phyloP scores from a whole-genome alignment of 2,888 invertebrate genomes.

The Rhagium mordax region DNA sequence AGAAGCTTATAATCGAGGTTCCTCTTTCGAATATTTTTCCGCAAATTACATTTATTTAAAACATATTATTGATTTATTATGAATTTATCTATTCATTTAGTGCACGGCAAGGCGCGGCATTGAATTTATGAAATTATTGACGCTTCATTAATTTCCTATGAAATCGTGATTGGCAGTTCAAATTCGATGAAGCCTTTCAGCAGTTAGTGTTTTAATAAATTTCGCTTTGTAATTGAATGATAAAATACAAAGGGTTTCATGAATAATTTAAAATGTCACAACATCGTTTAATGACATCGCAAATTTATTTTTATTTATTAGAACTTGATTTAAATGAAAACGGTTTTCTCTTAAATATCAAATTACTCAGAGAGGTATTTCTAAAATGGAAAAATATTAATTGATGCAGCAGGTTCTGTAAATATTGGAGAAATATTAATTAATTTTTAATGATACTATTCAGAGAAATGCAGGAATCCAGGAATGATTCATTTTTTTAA shows the following conservation, averaged over 20 bases:
- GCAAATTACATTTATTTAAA: background rate
- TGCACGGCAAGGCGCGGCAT: background rate
- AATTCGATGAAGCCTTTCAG: background rate
- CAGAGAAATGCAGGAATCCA: background rate
- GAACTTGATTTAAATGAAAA: background rate
- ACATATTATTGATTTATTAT: background rate
- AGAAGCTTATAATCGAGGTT: no score
- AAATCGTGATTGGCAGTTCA: background rate
- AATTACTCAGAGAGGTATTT: background rate
- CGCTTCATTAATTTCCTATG: slow-evolving; percentile 14
- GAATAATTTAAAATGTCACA: background rate
- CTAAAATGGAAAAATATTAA: background rate
- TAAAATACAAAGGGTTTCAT: background rate
- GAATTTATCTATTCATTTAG: slow-evolving; percentile 1
- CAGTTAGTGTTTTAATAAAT: slow-evolving; percentile 3
- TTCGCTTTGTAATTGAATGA: background rate
- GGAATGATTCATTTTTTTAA: no score
- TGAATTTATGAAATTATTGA: slow-evolving; percentile 9
- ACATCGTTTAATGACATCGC: background rate
- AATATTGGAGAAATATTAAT: background rate
- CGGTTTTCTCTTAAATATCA: background rate
- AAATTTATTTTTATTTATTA: background rate
- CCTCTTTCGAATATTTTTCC: no score
- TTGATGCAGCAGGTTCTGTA: background rate
- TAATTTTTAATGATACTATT: background rate